Evolutionary conservation across 2,113 vertebrate genomes (phyloP), one percentile per base, ranked within the genome.

Genomic region (Gymnogyps californianus): DNA sequence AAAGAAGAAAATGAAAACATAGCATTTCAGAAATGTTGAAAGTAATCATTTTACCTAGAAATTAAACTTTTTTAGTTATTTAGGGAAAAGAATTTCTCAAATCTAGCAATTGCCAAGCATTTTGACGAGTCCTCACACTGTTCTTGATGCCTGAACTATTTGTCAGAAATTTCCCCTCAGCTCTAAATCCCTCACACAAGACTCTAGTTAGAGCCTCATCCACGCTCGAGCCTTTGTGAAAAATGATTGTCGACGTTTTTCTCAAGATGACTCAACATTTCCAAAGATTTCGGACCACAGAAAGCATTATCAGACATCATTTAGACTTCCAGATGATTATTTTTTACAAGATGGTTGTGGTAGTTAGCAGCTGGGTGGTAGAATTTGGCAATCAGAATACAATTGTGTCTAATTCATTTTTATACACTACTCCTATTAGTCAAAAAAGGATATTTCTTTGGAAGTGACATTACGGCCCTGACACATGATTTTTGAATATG

Each of bases 381-480:
- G 66, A 87, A 80, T 58, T 28, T 69, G 58, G 32, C 84, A 87
- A 58, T 96, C 87, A 59, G 87, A 88, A 93, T 74, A 51, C 28
- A 70, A 32, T 75, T 51, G 36, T 76, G 32, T 42, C 54, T 87
- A 65, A 87, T 91, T 93, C 29, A 52, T 95, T 96, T 95, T 93
- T 94, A 59, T 57, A 61, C 24, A 57, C 3, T 86, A 40, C 22
- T 59, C 6, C 46, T 70, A 32, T 72, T 91, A 67, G 72, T 51
- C 89, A 46, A 91, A 91, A 82, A 96, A 67, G 13, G 64, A 42
- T 94, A 40, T 88, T 93, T 95, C 44, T 84, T 92, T 94, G 40
- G 83, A 94, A 92, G 36, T 57, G 67, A 52, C 57, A 46, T 94
- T 95, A 74, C 2, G 2, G 31, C 54, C 69, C 38, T 94, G 85